These are phyloP conservation scores for Oncopodura yosiiana DNA, from an alignment of 1,140 invertebrate species.

Conservation along the genomic window DNA sequence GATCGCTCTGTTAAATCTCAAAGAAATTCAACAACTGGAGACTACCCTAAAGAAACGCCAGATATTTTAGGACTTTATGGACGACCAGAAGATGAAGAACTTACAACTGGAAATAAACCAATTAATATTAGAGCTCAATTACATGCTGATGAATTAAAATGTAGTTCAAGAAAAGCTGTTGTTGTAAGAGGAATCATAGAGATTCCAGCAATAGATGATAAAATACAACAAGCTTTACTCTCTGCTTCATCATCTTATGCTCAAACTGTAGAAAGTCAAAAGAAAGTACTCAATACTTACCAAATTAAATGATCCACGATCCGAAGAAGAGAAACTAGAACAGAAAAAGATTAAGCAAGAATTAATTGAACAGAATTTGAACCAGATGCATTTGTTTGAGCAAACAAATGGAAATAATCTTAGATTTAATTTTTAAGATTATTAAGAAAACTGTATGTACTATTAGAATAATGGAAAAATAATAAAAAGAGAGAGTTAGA, in stretches of 20 bases:
- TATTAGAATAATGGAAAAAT: no score
- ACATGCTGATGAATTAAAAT: not conserved
- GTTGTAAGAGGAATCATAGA: constrained; percentile 18
- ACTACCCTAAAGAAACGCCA: constrained; percentile 6
- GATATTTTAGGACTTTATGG: constrained; percentile 17
- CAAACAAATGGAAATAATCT: constrained; percentile 15
- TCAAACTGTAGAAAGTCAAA: constrained; percentile 1
- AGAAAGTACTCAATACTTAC: not conserved
- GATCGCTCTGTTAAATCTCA: not conserved
- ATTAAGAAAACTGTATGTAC: not conserved
- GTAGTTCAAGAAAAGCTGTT: constrained; percentile 2
- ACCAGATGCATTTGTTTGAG: constrained; percentile 17
- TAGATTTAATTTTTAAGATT: constrained; percentile 14
- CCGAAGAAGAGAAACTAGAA: constrained; percentile 12
- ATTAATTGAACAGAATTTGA: constrained; percentile 20
- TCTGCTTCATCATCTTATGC: constrained; percentile 15
- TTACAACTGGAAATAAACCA: no score
- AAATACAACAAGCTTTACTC: constrained; percentile 4
- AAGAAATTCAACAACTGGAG: not conserved
- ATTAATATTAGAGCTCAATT: constrained; percentile 2
- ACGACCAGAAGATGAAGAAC: not conserved
- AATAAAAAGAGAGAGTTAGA: no score
- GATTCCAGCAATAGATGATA: constrained; percentile 18
- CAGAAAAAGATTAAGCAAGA: constrained; percentile 13
- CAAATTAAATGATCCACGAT: constrained; percentile 13